A percentile compares a stretch with the other conserved stretches of the same genome.
Evolutionary conservation across 2,888 invertebrate genomes (phyloP).

Genomic region (Linnaemya tessellans): DNA sequence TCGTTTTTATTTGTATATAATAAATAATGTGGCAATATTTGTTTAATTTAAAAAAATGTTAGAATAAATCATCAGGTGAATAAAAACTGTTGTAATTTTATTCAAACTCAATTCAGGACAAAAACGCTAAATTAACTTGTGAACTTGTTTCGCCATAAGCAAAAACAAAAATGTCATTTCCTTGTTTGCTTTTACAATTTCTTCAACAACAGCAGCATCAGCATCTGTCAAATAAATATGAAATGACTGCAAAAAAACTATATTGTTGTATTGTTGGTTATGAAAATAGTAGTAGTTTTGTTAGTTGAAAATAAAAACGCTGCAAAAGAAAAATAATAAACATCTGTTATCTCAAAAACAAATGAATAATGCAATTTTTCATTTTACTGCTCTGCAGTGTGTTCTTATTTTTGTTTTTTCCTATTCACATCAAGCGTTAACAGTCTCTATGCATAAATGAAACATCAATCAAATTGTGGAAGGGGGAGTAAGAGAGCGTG

Average conservation of each 20-base stretch:
- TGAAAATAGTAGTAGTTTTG: slow-evolving; percentile 24
- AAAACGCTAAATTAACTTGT: slow-evolving; percentile 31
- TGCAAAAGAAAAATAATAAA: slow-evolving; percentile 31
- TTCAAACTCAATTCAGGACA: slow-evolving; percentile 14
- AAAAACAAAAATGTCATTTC: slow-evolving; percentile 37
- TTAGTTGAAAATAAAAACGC: too few species aligned
- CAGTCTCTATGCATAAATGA: slow-evolving; percentile 65
- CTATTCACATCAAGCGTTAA: slow-evolving; percentile 47
- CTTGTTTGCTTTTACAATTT: slow-evolving; percentile 33
- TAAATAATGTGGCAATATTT: not conserved
- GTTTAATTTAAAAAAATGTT: not conserved
- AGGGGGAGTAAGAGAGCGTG: not conserved
- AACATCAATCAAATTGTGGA: slow-evolving; percentile 60
- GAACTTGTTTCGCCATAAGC: slow-evolving; percentile 40
- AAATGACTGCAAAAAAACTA: slow-evolving; percentile 37
- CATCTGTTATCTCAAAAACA: slow-evolving; percentile 59
- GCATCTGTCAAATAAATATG: slow-evolving; percentile 1
- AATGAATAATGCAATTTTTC: slow-evolving; percentile 46
- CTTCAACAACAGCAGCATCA: slow-evolving; percentile 1
- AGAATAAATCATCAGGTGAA: not conserved
- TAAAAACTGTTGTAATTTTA: not conserved
- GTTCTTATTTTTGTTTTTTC: slow-evolving; percentile 4
- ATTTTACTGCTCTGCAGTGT: not conserved
- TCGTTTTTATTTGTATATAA: not conserved
- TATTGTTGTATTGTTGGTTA: slow-evolving; percentile 9